Evolutionary conservation across 2,888 invertebrate species (phyloP).

Genomic region (Tachina lurida): DNA sequence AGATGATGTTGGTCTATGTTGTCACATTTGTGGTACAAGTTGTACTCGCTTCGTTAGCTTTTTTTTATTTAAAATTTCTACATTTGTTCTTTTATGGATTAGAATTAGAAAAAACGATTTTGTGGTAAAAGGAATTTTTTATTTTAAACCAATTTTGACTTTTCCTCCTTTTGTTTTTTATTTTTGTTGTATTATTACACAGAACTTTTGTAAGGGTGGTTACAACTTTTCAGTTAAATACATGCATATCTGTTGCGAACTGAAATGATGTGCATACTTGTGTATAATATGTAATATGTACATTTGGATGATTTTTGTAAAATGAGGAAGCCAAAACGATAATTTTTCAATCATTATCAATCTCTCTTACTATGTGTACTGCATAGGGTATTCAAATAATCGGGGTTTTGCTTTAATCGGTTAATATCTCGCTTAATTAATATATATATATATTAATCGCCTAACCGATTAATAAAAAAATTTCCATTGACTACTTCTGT

Average conservation of each 20-base stretch:
- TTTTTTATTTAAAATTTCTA: conserved; percentile 56
- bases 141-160: conserved; percentile 65
- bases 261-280: too few relatives aligned
- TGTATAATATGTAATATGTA: too few relatives aligned
- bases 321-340: too few relatives aligned
- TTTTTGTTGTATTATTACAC: conserved; percentile 21
- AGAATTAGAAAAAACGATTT: conserved; percentile 59
- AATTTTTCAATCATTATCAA: too few relatives aligned
- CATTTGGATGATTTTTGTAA: too few relatives aligned
- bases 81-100: conserved; percentile 45
- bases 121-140: conserved; percentile 67
- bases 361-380: too few relatives aligned
- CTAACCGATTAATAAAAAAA: too few relatives aligned
- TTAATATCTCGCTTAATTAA: too few relatives aligned
- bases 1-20: conserved; percentile 66
- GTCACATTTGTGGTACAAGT: conserved; percentile 69
- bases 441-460: too few relatives aligned
- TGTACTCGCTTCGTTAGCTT: conserved; percentile 69
- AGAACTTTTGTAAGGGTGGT: conserved; percentile 47
- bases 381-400: too few relatives aligned
- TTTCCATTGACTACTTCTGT: too few relatives aligned
- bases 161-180: conserved; percentile 16
- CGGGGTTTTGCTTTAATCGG: too few relatives aligned
- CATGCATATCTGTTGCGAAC: background rate
- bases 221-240: conserved; percentile 39